phyloP scores from a whole-genome alignment of 53 echinoderm and acorn worm species.

The Astropecten irregularis region DNA sequence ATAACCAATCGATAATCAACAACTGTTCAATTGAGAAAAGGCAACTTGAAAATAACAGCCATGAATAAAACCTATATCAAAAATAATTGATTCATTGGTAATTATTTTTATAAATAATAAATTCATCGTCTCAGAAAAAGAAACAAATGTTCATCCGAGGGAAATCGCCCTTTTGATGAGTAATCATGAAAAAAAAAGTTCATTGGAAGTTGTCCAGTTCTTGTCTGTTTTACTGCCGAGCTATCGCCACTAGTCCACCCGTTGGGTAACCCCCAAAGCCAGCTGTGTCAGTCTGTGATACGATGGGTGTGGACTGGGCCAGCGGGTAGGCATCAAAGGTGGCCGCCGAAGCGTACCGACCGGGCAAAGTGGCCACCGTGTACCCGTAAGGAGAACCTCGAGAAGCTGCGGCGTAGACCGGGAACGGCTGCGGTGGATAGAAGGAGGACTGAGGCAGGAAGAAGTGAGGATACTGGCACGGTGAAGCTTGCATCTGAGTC shows the following conservation, averaged over 20 bases:
- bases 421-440: background rate
- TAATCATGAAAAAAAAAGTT: too few species aligned
- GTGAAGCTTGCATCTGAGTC: background rate
- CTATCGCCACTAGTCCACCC: constrained; percentile 11
- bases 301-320: background rate
- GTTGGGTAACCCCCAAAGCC: background rate
- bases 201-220: too few species aligned
- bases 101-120: too few species aligned
- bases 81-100: too few species aligned
- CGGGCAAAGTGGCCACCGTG: constrained; percentile 26
- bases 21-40: too few species aligned
- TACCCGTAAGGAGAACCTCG: constrained; percentile 24
- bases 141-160: too few species aligned
- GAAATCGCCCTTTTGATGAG: too few species aligned
- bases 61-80: too few species aligned
- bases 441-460: background rate
- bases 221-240: constrained; percentile 3
- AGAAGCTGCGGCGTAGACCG: background rate
- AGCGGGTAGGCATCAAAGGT: background rate
- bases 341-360: background rate
- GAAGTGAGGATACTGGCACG: background rate
- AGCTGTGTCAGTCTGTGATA: background rate
- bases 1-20: too few species aligned
- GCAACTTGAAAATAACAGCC: too few species aligned
- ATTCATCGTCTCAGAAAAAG: too few species aligned